Conservation (phyloP, 2,113 vertebrate species). For the Scytalopus superciliaris region DNA sequence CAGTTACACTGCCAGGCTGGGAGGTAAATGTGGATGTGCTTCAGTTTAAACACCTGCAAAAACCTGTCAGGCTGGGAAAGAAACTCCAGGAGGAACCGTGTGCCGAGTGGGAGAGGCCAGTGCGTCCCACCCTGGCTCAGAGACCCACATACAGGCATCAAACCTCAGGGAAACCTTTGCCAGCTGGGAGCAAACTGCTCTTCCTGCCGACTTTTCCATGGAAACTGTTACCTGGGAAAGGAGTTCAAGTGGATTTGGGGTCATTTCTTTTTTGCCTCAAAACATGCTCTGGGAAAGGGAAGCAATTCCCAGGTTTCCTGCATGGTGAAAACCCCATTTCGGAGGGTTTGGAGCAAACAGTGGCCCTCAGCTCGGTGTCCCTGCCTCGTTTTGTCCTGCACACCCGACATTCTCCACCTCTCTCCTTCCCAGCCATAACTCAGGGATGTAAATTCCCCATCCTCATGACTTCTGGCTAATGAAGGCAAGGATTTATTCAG, state of each 20-base stretch:
- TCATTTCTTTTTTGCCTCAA: neutral
- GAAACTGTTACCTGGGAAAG: neutral
- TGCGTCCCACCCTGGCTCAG: neutral
- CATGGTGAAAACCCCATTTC: fast-evolving
- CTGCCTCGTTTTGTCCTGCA: neutral
- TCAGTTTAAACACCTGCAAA: neutral
- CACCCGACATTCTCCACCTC: neutral
- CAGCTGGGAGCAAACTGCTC: neutral
- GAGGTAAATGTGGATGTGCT: neutral
- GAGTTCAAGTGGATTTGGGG: neutral
- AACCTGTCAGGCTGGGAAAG: neutral
- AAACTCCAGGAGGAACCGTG: neutral
- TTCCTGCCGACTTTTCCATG: neutral
- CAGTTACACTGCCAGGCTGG: too few relatives aligned
- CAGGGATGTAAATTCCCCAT: neutral
- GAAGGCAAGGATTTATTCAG: neutral
- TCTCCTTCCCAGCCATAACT: neutral
- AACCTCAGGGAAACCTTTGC: neutral
- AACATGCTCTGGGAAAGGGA: neutral
- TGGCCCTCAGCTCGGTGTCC: neutral
- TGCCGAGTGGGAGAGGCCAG: neutral
- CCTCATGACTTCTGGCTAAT: neutral
- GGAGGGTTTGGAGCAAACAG: neutral
- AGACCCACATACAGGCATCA: fast-evolving
- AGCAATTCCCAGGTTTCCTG: neutral